phyloP scores from a whole-genome alignment of 2,888 invertebrate genomes.

The Diaprepes abbreviatus region DNA sequence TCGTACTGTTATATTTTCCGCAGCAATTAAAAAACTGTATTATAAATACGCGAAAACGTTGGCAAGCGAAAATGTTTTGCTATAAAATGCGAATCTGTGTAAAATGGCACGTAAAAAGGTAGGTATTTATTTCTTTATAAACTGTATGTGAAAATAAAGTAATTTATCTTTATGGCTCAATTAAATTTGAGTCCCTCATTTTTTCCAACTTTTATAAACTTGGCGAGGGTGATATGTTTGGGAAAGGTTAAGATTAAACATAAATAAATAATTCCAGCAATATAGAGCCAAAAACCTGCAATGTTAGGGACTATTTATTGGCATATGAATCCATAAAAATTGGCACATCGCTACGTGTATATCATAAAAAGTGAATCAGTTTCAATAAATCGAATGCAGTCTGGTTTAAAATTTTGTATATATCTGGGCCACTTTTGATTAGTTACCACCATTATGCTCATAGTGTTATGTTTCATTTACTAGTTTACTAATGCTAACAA shows the following conservation, averaged over 20 bases:
- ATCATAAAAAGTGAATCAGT: too few relatives aligned
- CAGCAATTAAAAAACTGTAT: background rate
- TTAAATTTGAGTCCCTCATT: background rate
- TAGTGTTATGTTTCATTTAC: too few relatives aligned
- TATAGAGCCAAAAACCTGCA: too few relatives aligned
- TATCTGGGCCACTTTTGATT: too few relatives aligned
- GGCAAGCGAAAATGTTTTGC: conserved; percentile 21
- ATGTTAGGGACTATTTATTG: too few relatives aligned
- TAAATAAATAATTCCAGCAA: background rate
- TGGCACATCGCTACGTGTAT: too few relatives aligned
- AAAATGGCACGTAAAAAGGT: conserved; percentile 23
- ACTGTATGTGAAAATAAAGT: background rate
- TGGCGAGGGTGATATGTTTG: background rate
- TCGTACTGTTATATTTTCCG: background rate
- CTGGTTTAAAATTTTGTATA: too few relatives aligned
- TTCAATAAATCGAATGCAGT: too few relatives aligned
- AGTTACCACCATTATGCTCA: too few relatives aligned
- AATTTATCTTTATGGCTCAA: conserved; percentile 10
- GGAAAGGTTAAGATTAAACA: background rate
- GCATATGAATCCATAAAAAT: too few relatives aligned
- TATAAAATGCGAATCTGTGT: conserved; percentile 17
- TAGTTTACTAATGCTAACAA: too few relatives aligned
- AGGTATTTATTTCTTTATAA: background rate
- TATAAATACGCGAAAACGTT: conserved; percentile 8
- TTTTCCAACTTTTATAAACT: background rate